Evolutionary conservation across 2,888 invertebrate species (phyloP), one percentile per base, ranked within the genome.

Genomic region (Drosophila fungiperda): DNA sequence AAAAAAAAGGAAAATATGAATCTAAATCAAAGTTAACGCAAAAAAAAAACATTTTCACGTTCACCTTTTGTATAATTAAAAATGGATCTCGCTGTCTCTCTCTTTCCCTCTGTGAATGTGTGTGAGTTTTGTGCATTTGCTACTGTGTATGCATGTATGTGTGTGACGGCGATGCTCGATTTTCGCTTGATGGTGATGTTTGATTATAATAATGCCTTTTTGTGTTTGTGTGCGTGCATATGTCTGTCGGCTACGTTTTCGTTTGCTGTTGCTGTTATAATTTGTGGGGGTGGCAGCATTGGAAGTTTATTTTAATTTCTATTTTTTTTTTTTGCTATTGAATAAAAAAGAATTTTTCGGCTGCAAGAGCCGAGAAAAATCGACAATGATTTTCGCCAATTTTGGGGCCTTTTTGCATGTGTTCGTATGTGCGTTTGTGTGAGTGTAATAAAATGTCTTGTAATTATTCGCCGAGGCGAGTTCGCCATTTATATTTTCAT

Each of bases 401-500:
- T 67, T 79, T 65, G 42, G 52, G 53, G 38, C 48, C 29, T 54
- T n/a, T 64, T 77, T 72, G 54, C 29, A 26, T 60, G n/a, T 65
- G 59, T 45, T 23, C 40, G 53, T 45, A 26, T 45, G 26, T 48
- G 60, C 36, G 50, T 55, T 23, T 48, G 48, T 68, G 42, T 62
- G 71, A 72, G 64, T 72, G 79, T 68, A 71, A 79, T 80, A 75
- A 78, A 80, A 79, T 75, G 63, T 75, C 80, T 79, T 79, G 72
- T 76, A 80, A 83, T 80, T 83, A 80, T 83, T 76, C 68, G 83
- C 64, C 61, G 68, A 66, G 63, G 70, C 82, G 66, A 75, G 68
- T 72, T 87, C 90, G 90, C 88, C 84, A 84, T 84, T 87, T 84
- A 84, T 72, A 84, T 84, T 80, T 78, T 79, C 64, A 70, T 82